Percentiles rank a stretch among this genome's conserved stretches.
These are phyloP conservation scores for Tethya wilhelma DNA, from an alignment of 37 sponge, comb jelly and placozoan genomes.

Conservation along the genomic window DNA sequence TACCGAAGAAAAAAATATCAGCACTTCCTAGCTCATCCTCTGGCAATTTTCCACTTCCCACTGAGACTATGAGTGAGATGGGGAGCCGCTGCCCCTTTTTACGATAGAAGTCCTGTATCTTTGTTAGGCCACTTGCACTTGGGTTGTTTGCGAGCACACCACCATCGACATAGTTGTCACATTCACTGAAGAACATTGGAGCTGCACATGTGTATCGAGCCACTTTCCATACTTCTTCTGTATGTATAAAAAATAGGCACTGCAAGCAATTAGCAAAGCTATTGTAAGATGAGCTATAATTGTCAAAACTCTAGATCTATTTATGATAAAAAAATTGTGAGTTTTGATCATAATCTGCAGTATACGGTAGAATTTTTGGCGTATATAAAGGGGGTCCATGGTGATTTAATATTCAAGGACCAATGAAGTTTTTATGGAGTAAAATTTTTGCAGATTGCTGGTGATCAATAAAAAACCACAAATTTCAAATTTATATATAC, in stretches of 20 bases:
- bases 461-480: too few species aligned
- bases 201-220: slow-evolving; percentile 65
- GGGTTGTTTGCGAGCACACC: slow-evolving; percentile 66
- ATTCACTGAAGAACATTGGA: slow-evolving; percentile 47
- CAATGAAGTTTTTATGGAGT: too few species aligned
- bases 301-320: too few species aligned
- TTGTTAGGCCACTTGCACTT: slow-evolving; percentile 23
- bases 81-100: slow-evolving; percentile 33
- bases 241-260: background rate
- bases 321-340: too few species aligned
- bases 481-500: too few species aligned
- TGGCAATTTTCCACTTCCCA: slow-evolving; percentile 49
- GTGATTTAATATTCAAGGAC: too few species aligned
- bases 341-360: too few species aligned
- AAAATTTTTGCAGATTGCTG: too few species aligned
- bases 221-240: slow-evolving; percentile 60
- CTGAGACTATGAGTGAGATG: slow-evolving; percentile 54
- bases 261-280: too few species aligned
- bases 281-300: too few species aligned
- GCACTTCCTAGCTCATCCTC: slow-evolving; percentile 7
- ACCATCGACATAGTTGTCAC: slow-evolving; percentile 65
- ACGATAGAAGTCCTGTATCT: slow-evolving; percentile 50
- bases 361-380: too few species aligned
- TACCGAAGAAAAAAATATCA: slow-evolving; percentile 45
- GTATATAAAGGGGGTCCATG: too few species aligned